phyloP scores from a whole-genome alignment of 2,888 invertebrate species.

The Leptopilina myrica region DNA sequence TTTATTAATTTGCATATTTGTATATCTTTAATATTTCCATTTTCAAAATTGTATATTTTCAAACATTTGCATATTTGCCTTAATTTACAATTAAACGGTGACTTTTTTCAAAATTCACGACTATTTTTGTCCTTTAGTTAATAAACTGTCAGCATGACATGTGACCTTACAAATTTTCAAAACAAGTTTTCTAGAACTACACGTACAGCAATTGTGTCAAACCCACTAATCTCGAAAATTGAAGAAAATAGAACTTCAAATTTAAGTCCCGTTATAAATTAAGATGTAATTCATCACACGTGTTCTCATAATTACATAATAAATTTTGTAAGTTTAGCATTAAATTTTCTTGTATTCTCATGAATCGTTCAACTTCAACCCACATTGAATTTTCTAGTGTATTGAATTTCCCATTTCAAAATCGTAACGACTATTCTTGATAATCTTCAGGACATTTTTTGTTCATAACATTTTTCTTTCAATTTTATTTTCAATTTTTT shows the following conservation, averaged over 20 bases:
- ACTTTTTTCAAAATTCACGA: background rate
- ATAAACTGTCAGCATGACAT: too few relatives aligned
- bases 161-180: slow-evolving; percentile 2
- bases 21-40: background rate
- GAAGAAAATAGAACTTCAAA: slow-evolving; percentile 17
- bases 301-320: slow-evolving; percentile 24
- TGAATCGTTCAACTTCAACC: background rate
- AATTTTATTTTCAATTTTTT: background rate
- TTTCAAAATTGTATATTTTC: too few relatives aligned
- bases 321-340: background rate
- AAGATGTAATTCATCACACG: background rate
- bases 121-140: background rate
- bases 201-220: background rate
- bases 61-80: too few relatives aligned
- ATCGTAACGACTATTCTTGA: background rate
- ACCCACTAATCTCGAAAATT: slow-evolving; percentile 5
- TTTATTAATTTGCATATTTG: background rate
- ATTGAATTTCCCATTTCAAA: background rate
- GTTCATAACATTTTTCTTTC: background rate
- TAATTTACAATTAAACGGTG: background rate
- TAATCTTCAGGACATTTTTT: background rate
- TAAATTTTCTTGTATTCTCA: background rate
- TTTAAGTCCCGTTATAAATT: slow-evolving; percentile 13
- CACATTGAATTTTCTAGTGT: background rate
- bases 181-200: slow-evolving; percentile 3